Evolutionary conservation across 2,113 vertebrate species (phyloP).

Genomic region (Chauna torquata): DNA sequence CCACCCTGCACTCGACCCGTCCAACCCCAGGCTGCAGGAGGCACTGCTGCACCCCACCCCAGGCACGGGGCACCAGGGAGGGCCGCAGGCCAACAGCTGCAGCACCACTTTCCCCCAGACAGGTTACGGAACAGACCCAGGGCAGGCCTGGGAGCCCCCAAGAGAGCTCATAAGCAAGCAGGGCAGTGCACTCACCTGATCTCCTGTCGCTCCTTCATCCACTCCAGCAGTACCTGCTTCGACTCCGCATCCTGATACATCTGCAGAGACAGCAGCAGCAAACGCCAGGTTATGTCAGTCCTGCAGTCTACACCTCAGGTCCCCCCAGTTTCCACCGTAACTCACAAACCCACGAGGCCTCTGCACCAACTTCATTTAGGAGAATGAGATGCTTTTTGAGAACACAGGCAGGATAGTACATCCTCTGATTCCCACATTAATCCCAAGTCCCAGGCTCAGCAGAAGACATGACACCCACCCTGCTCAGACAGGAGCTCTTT

Average conservation of each 20-base stretch:
- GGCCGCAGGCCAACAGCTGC: background rate
- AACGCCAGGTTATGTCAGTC: background rate
- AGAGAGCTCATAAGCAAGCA: background rate
- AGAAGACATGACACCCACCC: background rate
- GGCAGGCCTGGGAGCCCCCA: background rate
- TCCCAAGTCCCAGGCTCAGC: background rate
- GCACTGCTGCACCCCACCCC: background rate
- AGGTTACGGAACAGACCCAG: background rate
- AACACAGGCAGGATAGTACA: background rate
- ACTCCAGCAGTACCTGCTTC: slow-evolving; percentile 77
- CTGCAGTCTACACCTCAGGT: background rate
- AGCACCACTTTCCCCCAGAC: background rate
- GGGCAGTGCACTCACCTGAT: slow-evolving; percentile 66
- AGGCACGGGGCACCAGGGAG: background rate
- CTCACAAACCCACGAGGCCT: background rate
- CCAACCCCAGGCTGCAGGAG: background rate
- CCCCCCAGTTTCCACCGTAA: background rate
- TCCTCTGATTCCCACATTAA: background rate
- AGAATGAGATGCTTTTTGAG: background rate
- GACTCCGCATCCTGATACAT: slow-evolving; percentile 82
- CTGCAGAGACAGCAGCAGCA: slow-evolving; percentile 47
- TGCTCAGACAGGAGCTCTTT: background rate
- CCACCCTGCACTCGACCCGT: background rate
- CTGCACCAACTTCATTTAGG: background rate
- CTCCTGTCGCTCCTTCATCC: slow-evolving; percentile 84